Conservation (phyloP, 1,140 invertebrate genomes). For the Bombus ignitus region DNA sequence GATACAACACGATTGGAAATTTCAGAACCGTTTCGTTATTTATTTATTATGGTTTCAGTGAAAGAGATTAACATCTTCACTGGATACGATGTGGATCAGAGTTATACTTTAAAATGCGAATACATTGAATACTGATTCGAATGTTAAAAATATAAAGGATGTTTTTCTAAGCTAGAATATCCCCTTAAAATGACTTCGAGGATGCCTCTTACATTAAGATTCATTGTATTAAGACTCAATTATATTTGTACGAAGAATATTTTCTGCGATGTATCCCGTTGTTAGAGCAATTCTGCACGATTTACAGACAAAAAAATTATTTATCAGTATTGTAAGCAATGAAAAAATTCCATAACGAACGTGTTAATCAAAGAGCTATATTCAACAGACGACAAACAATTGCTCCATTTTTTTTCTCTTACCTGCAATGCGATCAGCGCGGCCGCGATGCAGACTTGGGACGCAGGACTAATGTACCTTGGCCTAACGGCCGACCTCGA, state of each 20-base stretch:
- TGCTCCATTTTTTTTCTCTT: neutral
- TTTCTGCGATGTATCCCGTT: neutral
- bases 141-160: no score
- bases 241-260: neutral
- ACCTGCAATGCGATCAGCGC: constrained; percentile 85
- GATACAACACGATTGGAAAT: neutral
- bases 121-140: no score
- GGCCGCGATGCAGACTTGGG: constrained; percentile 88
- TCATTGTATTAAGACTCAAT: no score
- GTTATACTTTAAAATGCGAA: no score
- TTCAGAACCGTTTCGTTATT: neutral
- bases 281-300: neutral
- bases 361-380: neutral
- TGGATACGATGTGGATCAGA: neutral
- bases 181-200: no score
- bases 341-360: neutral
- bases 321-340: neutral
- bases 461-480: constrained; percentile 89
- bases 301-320: neutral
- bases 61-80: neutral
- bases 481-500: constrained; percentile 87
- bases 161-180: no score
- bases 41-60: no score
- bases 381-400: neutral
- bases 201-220: no score